These are phyloP conservation scores for Drosophila algonquin DNA, from an alignment of 2,888 invertebrate genomes.

Conservation along the genomic window DNA sequence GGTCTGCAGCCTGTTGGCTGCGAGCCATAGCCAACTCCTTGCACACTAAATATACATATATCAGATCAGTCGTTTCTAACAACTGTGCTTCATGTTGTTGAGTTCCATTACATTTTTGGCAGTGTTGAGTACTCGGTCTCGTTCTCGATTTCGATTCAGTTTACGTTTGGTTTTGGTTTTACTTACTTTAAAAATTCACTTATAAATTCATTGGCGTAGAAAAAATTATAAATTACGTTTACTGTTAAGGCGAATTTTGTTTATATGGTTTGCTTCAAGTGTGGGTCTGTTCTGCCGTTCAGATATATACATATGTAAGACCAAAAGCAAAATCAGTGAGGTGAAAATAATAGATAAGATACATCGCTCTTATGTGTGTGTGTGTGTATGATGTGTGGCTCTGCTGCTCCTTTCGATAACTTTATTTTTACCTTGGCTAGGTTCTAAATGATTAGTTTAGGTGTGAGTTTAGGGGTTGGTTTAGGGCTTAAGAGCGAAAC, in stretches of 20 bases:
- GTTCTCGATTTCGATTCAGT: constrained; percentile 3
- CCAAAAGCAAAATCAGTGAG: constrained; percentile 9
- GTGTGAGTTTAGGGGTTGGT: background rate
- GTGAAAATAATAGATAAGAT: constrained; percentile 11
- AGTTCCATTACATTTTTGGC: constrained; percentile 71
- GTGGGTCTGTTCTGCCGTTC: background rate
- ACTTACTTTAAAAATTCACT: constrained; percentile 25
- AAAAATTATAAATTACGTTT: constrained; percentile 19
- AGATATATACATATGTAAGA: constrained; percentile 28
- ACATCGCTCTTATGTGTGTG: constrained; percentile 5
- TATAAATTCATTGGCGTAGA: constrained; percentile 34
- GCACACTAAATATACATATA: constrained; percentile 44
- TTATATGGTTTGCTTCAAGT: background rate
- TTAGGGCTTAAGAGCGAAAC: constrained; percentile 29
- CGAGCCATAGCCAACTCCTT: background rate
- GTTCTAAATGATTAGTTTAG: constrained; percentile 33
- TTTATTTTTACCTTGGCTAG: constrained; percentile 35
- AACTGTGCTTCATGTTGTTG: constrained; percentile 44
- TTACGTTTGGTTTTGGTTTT: constrained; percentile 2
- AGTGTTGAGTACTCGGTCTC: constrained; percentile 72
- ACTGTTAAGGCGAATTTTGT: constrained; percentile 20
- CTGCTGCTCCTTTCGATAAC: constrained; percentile 13
- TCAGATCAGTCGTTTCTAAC: constrained; percentile 72
- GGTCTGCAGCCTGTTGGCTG: background rate
- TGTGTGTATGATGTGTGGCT: constrained; percentile 20